A percentile compares a stretch with the other conserved stretches of the same genome.
Evolutionary conservation across 2,888 invertebrate genomes (phyloP).

Genomic region (Unio delphinus): DNA sequence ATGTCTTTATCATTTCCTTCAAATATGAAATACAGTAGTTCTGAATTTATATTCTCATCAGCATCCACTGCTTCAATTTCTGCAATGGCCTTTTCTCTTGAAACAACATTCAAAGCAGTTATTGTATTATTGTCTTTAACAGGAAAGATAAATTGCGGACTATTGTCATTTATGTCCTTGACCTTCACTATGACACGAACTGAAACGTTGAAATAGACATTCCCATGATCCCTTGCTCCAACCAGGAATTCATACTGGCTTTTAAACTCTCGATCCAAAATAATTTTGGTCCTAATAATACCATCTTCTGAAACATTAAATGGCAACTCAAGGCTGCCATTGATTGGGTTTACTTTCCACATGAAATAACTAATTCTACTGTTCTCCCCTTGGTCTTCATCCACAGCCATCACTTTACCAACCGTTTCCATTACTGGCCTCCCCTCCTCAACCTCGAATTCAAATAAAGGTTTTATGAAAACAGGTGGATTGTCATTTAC

Average conservation of each 20-base stretch:
- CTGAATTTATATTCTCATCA: conserved; percentile 92
- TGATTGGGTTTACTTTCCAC: conserved; percentile 64
- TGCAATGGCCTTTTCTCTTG: conserved; percentile 45
- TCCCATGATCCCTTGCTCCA: conserved; percentile 84
- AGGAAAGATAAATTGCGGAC: conserved; percentile 75
- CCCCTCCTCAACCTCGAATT: conserved; percentile 89
- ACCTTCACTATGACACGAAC: conserved; percentile 94
- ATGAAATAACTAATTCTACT: conserved; percentile 79
- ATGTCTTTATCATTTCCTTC: conserved; percentile 79
- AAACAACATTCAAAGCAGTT: conserved; percentile 47
- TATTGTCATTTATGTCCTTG: conserved; percentile 96
- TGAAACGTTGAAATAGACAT: conserved; percentile 80
- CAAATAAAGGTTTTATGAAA: conserved; percentile 75
- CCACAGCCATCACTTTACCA: conserved; percentile 90
- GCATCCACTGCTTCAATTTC: conserved; percentile 89
- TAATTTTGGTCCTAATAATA: conserved; percentile 87
- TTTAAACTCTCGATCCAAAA: conserved; percentile 88
- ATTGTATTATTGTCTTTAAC: conserved; percentile 50
- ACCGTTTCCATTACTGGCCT: conserved; percentile 90
- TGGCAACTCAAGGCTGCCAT: conserved; percentile 77
- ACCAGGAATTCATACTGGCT: conserved; percentile 88
- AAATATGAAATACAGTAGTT: conserved; percentile 89
- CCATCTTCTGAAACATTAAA: conserved; percentile 70
- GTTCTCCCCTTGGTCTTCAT: conserved; percentile 92
- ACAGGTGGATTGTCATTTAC: conserved; percentile 40